Base-by-base conservation (phyloP, 2,797 vertebrate species). In the Halcyon badia region DNA sequence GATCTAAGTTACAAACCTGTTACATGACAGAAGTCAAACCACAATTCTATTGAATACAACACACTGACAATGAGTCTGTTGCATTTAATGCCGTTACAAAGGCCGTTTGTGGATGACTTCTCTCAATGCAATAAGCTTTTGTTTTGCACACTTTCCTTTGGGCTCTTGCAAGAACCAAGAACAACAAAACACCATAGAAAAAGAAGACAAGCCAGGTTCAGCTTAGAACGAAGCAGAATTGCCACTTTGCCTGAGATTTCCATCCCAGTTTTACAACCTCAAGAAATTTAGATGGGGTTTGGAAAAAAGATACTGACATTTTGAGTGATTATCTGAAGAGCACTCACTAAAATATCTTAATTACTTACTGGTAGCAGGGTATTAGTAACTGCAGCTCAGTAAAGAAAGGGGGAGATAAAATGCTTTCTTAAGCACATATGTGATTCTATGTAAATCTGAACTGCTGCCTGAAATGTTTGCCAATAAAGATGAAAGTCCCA, bases 391-490 rank as follows among this genome's bases (percentile, higher is more conserved):
- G 57, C 89, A 96, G 91, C 91, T 97, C 87, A 64, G 94, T 95
- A 93, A 92, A 97, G 96, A 65, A 96, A 96, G 68, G 49, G 94
- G 92, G 95, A 96, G 95, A 94, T 94, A 91, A 97, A 98, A 95
- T 46, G 81, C 97, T 97, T 97, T 97, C 97, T 97, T 97, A 96
- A 98, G 98, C 98, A 98, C 98, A 98, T 98, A 98, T 98, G 98
- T 97, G 97, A 97, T 33, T 93, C 96, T 97, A 97, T 97, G 97
- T 97, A 92, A 98, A 97, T 97, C 97, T 98, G 98, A 98, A 98
- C 96, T 97, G 98, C 97, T 98, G 98, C 98, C 98, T 98, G 96
- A 97, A 97, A 97, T 98, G 98, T 98, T 98, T 98, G 98, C 98
- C 98, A 98, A 97, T 97, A 98, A 98, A 97, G 97, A 97, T 92